Evolutionary conservation across 2,797 vertebrate species (phyloP).

Genomic region (Clarias laeviceps): DNA sequence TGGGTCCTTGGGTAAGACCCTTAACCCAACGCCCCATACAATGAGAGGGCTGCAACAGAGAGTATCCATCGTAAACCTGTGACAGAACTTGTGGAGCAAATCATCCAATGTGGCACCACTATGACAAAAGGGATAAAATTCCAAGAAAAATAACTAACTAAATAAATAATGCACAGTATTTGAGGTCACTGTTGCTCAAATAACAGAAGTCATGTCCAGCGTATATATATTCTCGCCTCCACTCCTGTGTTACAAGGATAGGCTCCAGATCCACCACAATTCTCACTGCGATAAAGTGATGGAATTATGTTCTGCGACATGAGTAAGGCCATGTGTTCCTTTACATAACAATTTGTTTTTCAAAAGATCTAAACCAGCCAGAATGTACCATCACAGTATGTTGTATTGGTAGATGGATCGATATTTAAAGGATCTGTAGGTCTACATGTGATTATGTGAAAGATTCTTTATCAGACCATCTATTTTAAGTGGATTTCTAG

Average conservation of each 20-base stretch:
- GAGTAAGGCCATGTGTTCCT: background rate
- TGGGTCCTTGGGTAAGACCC: too few relatives aligned
- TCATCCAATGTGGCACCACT: too few relatives aligned
- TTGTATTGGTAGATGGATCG: background rate
- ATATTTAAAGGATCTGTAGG: background rate
- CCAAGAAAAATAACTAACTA: background rate
- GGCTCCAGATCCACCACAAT: background rate
- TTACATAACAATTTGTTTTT: background rate
- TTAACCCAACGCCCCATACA: too few relatives aligned
- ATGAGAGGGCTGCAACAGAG: too few relatives aligned
- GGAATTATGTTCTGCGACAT: background rate
- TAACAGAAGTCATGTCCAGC: background rate
- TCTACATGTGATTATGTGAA: background rate
- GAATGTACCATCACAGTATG: background rate
- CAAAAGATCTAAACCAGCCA: background rate
- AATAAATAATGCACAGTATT: background rate
- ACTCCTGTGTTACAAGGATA: background rate
- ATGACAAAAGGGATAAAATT: too few relatives aligned
- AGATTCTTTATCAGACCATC: background rate
- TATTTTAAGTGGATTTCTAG: constrained; percentile 7
- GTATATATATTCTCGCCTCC: background rate
- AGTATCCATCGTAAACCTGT: too few relatives aligned
- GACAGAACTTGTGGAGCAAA: too few relatives aligned
- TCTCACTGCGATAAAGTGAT: background rate
- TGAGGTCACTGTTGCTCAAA: background rate